phyloP scores from a whole-genome alignment of 1,140 invertebrate species.

The Drosophila asahinai region DNA sequence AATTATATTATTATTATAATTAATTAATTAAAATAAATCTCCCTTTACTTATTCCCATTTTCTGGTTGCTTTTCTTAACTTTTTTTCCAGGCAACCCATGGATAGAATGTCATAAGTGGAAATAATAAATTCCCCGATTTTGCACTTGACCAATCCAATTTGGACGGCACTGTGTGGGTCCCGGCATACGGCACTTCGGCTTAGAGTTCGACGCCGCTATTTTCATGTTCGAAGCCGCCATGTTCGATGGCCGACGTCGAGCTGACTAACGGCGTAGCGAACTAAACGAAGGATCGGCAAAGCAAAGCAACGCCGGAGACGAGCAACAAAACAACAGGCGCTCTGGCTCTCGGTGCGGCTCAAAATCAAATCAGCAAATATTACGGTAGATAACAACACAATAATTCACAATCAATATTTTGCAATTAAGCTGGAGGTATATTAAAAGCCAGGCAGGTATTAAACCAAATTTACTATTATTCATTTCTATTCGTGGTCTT shows the following conservation, averaged over 20 bases:
- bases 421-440: background rate
- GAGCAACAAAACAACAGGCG: slow-evolving; percentile 10
- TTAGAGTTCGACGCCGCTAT: background rate
- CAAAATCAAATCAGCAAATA: slow-evolving; percentile 4
- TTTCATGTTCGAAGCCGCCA: background rate
- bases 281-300: background rate
- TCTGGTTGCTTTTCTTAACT: background rate
- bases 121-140: background rate
- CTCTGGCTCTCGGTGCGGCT: slow-evolving; percentile 3
- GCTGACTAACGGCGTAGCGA: background rate
- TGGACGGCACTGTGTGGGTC: slow-evolving; percentile 6
- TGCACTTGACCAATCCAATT: slow-evolving; percentile 7
- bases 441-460: background rate
- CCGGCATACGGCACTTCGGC: background rate
- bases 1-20: too few relatives aligned
- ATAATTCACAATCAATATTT: slow-evolving; percentile 7
- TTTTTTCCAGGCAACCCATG: background rate
- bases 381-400: background rate
- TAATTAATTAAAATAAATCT: background rate
- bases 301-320: slow-evolving; percentile 13
- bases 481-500: background rate
- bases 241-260: slow-evolving; percentile 3
- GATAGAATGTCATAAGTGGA: background rate
- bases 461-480: slow-evolving; percentile 1
- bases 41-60: too few relatives aligned